phyloP scores from a whole-genome alignment of 2,113 vertebrate species.

The Raja brachyura region DNA sequence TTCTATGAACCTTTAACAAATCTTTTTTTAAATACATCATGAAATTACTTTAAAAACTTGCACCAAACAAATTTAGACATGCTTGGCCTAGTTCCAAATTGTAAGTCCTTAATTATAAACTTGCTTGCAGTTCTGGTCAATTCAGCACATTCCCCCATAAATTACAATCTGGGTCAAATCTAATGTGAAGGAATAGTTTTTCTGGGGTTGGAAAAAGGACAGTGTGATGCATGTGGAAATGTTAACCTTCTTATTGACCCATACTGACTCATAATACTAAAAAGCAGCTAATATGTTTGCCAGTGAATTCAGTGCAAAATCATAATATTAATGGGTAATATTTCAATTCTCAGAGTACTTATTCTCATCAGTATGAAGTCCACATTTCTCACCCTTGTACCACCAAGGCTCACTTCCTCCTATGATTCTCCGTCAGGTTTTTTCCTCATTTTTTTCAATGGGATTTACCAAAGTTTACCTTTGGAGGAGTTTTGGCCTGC shows the following conservation, averaged over 20 bases:
- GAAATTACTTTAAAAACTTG: background rate
- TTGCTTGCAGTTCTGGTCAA: background rate
- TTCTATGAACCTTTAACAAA: background rate
- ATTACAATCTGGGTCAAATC: background rate
- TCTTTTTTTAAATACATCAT: background rate
- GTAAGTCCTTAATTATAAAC: constrained; percentile 10
- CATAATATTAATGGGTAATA: background rate
- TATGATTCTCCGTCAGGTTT: background rate
- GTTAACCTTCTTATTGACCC: background rate
- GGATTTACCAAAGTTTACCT: background rate
- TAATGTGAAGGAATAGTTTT: background rate
- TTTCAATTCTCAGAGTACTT: background rate
- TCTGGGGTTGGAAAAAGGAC: background rate
- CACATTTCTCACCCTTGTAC: background rate
- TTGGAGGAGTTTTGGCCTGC: background rate
- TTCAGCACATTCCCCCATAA: background rate
- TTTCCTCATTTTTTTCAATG: background rate
- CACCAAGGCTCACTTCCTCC: background rate
- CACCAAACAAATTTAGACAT: background rate
- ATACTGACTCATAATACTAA: background rate
- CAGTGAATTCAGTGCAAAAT: background rate
- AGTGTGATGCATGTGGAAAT: background rate
- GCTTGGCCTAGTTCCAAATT: background rate
- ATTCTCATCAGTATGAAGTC: background rate
- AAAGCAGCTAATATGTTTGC: background rate